Percentiles rank a stretch among this genome's conserved stretches.
These are phyloP conservation scores for Limnothrissa miodon DNA, from an alignment of 2,113 vertebrate species.

Conservation along the genomic window DNA sequence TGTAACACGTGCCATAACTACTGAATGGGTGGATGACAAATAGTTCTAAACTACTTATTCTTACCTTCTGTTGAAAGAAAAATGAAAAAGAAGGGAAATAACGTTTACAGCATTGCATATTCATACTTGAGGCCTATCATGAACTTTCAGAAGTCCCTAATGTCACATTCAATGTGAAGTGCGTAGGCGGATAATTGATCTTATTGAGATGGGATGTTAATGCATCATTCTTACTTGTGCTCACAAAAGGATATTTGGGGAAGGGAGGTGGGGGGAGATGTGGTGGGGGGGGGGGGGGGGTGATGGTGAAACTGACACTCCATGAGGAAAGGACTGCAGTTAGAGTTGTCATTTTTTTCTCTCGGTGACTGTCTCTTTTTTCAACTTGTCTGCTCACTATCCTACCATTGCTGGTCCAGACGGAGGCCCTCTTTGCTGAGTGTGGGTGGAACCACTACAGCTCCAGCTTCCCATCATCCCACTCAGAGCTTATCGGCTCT, in stretches of 20 bases:
- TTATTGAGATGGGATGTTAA: neutral
- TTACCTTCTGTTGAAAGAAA: neutral
- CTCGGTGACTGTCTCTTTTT: neutral
- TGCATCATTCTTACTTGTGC: neutral
- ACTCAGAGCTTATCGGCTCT: neutral
- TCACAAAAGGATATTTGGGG: neutral
- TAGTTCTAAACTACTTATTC: neutral
- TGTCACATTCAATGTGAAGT: neutral
- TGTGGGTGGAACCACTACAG: neutral
- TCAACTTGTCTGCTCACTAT: neutral
- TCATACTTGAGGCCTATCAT: slow-evolving; percentile 9
- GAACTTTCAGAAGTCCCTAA: slow-evolving; percentile 9
- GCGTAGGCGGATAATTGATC: neutral
- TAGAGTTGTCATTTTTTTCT: neutral
- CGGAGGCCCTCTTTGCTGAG: neutral
- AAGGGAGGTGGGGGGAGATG: neutral
- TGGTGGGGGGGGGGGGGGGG: neutral
- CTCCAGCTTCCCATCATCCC: neutral
- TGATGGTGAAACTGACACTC: neutral
- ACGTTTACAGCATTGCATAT: slow-evolving; percentile 13
- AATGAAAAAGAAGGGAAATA: neutral
- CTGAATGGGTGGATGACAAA: neutral
- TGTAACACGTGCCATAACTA: neutral
- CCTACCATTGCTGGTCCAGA: neutral
- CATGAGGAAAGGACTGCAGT: neutral